Percentiles rank a stretch among this genome's conserved stretches.
phyloP scores from a whole-genome alignment of 2,888 invertebrate genomes.

The Parnassius glacialis region DNA sequence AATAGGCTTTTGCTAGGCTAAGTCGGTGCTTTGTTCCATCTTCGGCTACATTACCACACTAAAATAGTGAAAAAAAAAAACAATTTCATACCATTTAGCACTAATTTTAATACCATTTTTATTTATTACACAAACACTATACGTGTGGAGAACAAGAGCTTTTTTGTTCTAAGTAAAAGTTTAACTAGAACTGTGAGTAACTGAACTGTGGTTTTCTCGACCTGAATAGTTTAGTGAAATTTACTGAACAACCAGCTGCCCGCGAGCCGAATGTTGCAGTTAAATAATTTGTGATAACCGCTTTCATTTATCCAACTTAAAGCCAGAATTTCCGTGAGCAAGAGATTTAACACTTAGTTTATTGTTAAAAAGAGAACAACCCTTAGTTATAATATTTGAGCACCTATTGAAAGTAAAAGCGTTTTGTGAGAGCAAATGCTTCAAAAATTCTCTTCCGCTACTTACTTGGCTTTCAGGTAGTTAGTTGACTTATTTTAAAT shows the following conservation, averaged over 20 bases:
- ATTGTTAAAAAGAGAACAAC: constrained; percentile 28
- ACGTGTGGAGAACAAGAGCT: not conserved
- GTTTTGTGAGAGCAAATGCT: too few relatives aligned
- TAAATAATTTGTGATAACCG: constrained; percentile 75
- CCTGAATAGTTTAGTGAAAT: constrained; percentile 74
- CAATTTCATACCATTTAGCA: not conserved
- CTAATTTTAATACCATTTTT: too few relatives aligned
- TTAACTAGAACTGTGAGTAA: constrained; percentile 59
- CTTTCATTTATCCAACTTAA: constrained; percentile 71
- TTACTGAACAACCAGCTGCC: constrained; percentile 64
- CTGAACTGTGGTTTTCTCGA: constrained; percentile 70
- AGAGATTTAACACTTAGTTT: constrained; percentile 37
- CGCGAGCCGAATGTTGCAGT: constrained; percentile 72
- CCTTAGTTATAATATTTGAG: too few relatives aligned
- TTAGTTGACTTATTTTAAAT: too few relatives aligned
- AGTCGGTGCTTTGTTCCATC: too few relatives aligned
- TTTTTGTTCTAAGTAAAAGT: constrained; percentile 45
- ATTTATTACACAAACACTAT: too few relatives aligned
- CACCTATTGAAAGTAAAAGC: too few relatives aligned
- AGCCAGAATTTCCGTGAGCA: constrained; percentile 52
- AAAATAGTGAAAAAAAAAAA: too few relatives aligned
- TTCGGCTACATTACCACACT: too few relatives aligned
- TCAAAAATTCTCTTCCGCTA: too few relatives aligned
- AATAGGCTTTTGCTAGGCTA: too few relatives aligned
- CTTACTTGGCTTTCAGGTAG: too few relatives aligned